Conservation (phyloP, 2,797 vertebrate genomes). For the Sorex maritimensis region DNA sequence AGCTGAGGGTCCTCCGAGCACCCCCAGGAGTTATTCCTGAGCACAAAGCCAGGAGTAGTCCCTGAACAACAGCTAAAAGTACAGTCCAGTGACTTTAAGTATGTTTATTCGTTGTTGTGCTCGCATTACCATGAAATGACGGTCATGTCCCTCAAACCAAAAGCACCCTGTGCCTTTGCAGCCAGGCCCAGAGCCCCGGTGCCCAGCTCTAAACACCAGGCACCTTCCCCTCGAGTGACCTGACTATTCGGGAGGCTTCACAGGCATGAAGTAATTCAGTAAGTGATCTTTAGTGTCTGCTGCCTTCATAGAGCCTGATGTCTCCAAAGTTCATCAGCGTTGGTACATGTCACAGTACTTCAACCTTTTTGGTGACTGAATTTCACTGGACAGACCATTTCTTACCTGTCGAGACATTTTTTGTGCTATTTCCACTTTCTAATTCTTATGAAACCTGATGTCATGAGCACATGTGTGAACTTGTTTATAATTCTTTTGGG, state of each 20-base stretch:
- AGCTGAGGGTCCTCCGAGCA: too few species aligned
- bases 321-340: constrained; percentile 26
- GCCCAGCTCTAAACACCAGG: not conserved
- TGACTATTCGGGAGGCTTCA: not conserved
- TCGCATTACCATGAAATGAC: not conserved
- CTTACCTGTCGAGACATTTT: not conserved
- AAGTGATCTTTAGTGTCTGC: not conserved
- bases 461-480: not conserved
- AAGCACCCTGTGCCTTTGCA: not conserved
- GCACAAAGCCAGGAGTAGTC: too few species aligned
- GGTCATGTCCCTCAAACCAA: not conserved
- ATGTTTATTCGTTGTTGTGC: not conserved
- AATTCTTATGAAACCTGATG: not conserved
- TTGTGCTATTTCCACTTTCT: not conserved
- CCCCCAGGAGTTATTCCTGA: too few species aligned
- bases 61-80: not conserved
- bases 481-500: constrained; percentile 15
- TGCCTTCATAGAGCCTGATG: constrained; percentile 27
- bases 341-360: constrained; percentile 15
- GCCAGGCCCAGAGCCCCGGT: not conserved
- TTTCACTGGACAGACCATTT: not conserved
- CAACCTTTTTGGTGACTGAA: not conserved
- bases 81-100: constrained; percentile 25
- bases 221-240: not conserved
- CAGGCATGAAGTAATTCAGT: not conserved